These are phyloP conservation scores for Athalia circularis DNA, from an alignment of 2,888 invertebrate species.

Conservation along the genomic window DNA sequence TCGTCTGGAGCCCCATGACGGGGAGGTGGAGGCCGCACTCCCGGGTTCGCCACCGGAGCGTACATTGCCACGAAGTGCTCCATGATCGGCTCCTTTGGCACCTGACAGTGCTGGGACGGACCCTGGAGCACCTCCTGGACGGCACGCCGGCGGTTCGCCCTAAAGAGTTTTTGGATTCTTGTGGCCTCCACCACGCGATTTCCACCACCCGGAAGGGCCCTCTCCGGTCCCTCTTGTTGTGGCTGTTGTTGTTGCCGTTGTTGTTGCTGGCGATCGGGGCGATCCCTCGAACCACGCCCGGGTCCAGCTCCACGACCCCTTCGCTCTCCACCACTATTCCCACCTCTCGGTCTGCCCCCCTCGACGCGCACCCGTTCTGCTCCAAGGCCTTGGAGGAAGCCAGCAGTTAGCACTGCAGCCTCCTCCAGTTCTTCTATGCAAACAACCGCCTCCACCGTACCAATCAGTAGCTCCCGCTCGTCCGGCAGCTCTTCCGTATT, in stretches of 20 bases:
- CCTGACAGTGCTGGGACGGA: constrained; percentile 10
- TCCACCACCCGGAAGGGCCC: constrained; percentile 7
- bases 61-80: constrained; percentile 12
- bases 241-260: neutral
- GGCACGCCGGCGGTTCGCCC: constrained; percentile 25
- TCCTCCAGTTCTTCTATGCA: constrained; percentile 7
- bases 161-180: constrained; percentile 29
- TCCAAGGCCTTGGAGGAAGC: constrained; percentile 18
- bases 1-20: neutral
- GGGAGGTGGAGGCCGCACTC: constrained; percentile 11
- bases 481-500: neutral
- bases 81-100: constrained; percentile 19
- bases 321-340: too few relatives aligned
- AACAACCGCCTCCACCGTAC: constrained; percentile 14
- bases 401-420: neutral
- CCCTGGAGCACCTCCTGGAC: constrained; percentile 43
- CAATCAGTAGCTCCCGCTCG: constrained; percentile 20
- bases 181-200: constrained; percentile 1
- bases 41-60: neutral
- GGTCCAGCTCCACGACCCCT: neutral
- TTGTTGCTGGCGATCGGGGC: neutral
- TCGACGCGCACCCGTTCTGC: neutral
- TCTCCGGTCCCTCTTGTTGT: neutral
- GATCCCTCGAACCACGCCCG: neutral
- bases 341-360: neutral